A percentile compares a stretch with the other conserved stretches of the same genome.
Conservation (phyloP, 2,113 vertebrate species). For the Ammodytes marinus region DNA sequence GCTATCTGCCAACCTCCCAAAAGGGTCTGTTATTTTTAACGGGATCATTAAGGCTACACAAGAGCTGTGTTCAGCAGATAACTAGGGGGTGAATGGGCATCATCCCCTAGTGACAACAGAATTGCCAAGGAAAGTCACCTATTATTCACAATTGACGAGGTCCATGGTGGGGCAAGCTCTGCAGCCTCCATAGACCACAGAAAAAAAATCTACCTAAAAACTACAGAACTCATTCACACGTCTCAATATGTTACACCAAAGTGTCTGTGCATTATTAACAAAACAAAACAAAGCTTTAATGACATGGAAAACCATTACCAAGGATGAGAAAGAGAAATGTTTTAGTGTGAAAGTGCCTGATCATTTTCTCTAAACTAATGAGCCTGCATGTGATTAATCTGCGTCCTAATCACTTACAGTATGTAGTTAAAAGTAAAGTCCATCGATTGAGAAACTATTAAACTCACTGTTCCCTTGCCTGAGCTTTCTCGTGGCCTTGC, state of each 20-base stretch:
- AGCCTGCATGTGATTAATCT: slow-evolving; percentile 54
- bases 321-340: slow-evolving; percentile 15
- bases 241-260: slow-evolving; percentile 18
- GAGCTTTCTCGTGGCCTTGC: slow-evolving; percentile 28
- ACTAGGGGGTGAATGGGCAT: neutral
- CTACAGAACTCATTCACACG: slow-evolving; percentile 11
- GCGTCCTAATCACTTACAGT: slow-evolving; percentile 55
- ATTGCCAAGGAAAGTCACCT: slow-evolving; percentile 11
- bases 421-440: slow-evolving; percentile 24
- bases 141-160: slow-evolving; percentile 6
- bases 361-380: slow-evolving; percentile 46
- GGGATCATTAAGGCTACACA: slow-evolving; percentile 31
- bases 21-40: slow-evolving; percentile 15
- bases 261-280: slow-evolving; percentile 3
- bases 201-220: neutral
- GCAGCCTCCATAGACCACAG: neutral
- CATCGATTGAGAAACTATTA: slow-evolving; percentile 17
- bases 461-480: neutral
- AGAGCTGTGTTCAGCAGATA: slow-evolving; percentile 32
- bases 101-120: slow-evolving; percentile 1
- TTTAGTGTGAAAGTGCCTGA: slow-evolving; percentile 40
- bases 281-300: slow-evolving; percentile 13
- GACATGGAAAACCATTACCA: neutral
- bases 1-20: slow-evolving; percentile 43
- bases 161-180: neutral